Evolutionary conservation across 2,888 invertebrate genomes (phyloP).

Genomic region (Deladenus siricidicola): DNA sequence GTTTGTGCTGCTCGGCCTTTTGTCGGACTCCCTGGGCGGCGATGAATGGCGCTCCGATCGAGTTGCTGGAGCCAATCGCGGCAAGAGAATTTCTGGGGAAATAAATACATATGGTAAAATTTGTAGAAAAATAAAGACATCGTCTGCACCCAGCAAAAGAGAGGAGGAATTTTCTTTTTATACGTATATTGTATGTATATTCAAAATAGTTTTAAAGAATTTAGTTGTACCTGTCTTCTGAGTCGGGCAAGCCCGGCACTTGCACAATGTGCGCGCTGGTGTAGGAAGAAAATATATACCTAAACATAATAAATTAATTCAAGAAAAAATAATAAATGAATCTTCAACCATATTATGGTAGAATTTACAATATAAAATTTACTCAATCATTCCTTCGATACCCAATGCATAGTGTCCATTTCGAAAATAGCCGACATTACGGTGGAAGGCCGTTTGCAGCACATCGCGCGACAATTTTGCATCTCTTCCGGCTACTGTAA

Average conservation of each 20-base stretch:
- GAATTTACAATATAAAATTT: too few species aligned
- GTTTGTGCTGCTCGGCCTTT: constrained; percentile 22
- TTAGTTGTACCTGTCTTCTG: not conserved
- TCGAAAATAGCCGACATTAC: constrained; percentile 45
- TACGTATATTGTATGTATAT: too few species aligned
- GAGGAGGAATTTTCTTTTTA: too few species aligned
- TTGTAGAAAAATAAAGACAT: too few species aligned
- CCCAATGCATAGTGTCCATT: constrained; percentile 23
- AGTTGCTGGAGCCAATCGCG: not conserved
- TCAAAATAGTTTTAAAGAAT: too few species aligned
- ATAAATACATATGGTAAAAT: too few species aligned
- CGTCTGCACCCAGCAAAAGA: too few species aligned
- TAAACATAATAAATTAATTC: too few species aligned
- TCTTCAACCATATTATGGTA: too few species aligned
- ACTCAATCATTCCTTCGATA: constrained; percentile 47
- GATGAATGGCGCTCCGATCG: constrained; percentile 5
- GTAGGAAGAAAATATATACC: constrained; percentile 45
- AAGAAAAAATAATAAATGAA: too few species aligned
- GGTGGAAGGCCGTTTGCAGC: constrained; percentile 46
- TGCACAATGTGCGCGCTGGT: constrained; percentile 49
- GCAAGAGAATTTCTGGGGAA: too few species aligned
- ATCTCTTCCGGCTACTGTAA: constrained; percentile 17
- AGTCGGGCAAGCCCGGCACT: constrained; percentile 33
- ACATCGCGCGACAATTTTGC: constrained; percentile 48
- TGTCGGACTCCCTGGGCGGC: constrained; percentile 25